phyloP scores from a whole-genome alignment of 2,888 invertebrate species.

The Volucella inflata region DNA sequence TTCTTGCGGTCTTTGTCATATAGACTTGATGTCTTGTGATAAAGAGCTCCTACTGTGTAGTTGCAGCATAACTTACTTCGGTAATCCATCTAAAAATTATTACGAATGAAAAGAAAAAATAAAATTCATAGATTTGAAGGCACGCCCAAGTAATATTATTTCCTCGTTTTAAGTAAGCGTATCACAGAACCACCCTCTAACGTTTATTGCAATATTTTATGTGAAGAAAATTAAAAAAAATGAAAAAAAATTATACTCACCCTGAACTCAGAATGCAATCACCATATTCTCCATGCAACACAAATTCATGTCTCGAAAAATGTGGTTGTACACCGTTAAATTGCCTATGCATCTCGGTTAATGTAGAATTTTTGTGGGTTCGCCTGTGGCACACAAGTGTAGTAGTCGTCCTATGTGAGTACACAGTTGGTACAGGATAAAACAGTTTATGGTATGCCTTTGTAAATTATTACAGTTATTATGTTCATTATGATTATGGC shows the following conservation, averaged over 20 bases:
- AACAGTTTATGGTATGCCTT: conserved; percentile 73
- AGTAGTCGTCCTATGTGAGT: background rate
- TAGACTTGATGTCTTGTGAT: no score
- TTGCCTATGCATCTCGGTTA: conserved; percentile 35
- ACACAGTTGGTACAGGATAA: conserved; percentile 67
- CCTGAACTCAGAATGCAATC: conserved; percentile 63
- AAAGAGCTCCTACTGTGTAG: no score
- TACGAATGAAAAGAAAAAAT: no score
- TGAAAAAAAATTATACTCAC: conserved; percentile 47
- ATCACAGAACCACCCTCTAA: conserved; percentile 38
- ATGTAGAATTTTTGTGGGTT: conserved; percentile 18
- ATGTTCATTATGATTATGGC: conserved; percentile 73
- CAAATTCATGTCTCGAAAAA: conserved; percentile 16
- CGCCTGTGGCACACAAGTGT: background rate
- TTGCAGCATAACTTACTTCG: no score
- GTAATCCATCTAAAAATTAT: no score
- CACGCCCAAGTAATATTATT: background rate
- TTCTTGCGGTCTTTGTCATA: no score
- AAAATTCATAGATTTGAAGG: no score
- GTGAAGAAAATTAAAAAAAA: conserved; percentile 41
- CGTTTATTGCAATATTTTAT: conserved; percentile 51
- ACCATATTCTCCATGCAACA: conserved; percentile 38
- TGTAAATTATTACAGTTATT: conserved; percentile 73
- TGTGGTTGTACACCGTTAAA: conserved; percentile 2
- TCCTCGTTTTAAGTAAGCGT: conserved; percentile 9